Evolutionary conservation across 2,113 vertebrate genomes (phyloP), one percentile per base, ranked within the genome.

Genomic region (Peromyscus maniculatus): DNA sequence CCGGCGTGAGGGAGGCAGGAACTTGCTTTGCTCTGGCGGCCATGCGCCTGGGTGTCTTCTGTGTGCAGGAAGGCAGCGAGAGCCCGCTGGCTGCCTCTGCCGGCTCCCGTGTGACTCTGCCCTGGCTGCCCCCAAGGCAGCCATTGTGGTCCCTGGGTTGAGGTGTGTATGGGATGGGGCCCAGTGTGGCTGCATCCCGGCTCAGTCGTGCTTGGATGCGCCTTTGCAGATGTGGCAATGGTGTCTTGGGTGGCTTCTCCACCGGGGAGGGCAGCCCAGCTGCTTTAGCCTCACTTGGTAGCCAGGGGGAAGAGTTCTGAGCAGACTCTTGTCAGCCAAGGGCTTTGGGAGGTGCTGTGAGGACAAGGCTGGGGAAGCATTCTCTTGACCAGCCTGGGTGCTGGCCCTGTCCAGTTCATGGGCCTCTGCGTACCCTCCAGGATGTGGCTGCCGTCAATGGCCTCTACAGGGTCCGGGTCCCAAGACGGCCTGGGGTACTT

Each of bases 391-490:
- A 33, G 46, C 1, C 24, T 39, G 1, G 0, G 31, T 12, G 3
- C 74, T 4, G 7, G 7, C 75, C 0, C 24, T 5, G 0, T 6
- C 13, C 62, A 3, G 31, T 16, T 86, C 75, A 88, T 17, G 0
- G 2, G 33, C 39, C 2, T 57, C 55, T 87, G 28, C 46, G 1
- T 13, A 5, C 77, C 87, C 66, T 49, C 1, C 97, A 99, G 99
- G 99, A 99, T 36, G 99, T 99, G 95, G 99, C 99, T 5, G 98
- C 99, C 1, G 98, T 99, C 57, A 99, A 99, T 2, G 99, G 99
- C 26, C 98, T 99, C 7, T 99, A 99, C 97, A 98, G 99, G 5
- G 98, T 99, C 84, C 89, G 99, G 87, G 99, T 99, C 10, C 99
- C 99, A 0, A 98, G 99, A 26, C 98, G 98, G 71, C 98, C 98